Conservation (phyloP, 53 echinoderm and acorn worm genomes). For the Glandiceps talaboti region DNA sequence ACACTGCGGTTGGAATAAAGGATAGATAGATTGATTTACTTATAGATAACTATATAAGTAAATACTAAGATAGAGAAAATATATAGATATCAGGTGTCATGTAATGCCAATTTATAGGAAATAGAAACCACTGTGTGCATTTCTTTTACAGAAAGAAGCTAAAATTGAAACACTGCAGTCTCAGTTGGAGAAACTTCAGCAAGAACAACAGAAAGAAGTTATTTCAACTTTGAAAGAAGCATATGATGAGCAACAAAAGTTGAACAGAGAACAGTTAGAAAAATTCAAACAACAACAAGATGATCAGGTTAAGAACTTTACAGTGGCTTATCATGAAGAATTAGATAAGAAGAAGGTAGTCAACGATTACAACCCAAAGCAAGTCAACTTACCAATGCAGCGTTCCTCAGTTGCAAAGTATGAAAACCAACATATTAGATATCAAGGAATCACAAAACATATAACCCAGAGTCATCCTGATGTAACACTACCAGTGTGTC, state of each 20-base stretch:
- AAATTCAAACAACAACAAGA: constrained; percentile 37
- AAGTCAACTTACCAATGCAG: background rate
- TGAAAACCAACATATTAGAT: background rate
- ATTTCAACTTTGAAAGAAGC: constrained; percentile 48
- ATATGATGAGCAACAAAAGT: constrained; percentile 49
- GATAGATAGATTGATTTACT: too few relatives aligned
- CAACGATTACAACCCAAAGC: background rate
- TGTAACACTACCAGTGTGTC: background rate
- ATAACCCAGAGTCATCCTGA: background rate
- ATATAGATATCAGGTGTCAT: too few relatives aligned
- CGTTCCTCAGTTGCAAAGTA: background rate
- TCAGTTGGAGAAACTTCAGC: constrained; percentile 36
- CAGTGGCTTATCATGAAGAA: background rate
- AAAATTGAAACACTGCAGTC: constrained; percentile 49
- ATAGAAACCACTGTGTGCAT: too few relatives aligned
- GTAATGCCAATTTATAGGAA: too few relatives aligned
- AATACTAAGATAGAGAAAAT: too few relatives aligned
- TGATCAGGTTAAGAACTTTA: constrained; percentile 20
- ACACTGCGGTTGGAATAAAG: too few relatives aligned
- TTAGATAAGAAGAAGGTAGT: background rate
- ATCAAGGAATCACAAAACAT: background rate
- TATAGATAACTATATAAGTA: too few relatives aligned
- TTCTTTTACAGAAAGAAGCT: constrained; percentile 65
- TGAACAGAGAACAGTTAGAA: constrained; percentile 43
- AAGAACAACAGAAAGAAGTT: constrained; percentile 45